Evolutionary conservation across 1,140 invertebrate species (phyloP), one percentile per base, ranked within the genome.

Genomic region (Doryteuthis pealeii): DNA sequence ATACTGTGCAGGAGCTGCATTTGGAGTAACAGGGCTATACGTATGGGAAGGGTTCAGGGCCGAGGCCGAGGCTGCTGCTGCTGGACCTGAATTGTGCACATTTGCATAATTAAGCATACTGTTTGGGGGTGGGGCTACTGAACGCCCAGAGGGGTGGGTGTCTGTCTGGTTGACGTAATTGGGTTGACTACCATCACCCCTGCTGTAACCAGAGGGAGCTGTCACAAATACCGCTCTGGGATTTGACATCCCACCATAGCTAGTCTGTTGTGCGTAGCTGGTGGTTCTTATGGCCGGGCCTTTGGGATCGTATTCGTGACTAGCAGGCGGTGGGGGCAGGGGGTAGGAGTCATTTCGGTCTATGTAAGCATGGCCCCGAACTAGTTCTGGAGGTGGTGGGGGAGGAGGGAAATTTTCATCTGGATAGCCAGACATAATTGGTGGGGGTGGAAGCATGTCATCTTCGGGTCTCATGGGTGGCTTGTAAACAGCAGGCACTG

Each of bases 401-500:
- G 66, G 66, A 30, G 66, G 66, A 18, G 32, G 66, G 66, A 31
- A 68, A 31, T 68, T 33, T 15, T 68, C 66, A 30, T 68, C 66
- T 68, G 66, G n/a, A 32, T 68, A 68, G 10, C 66, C 26, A 12
- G 30, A 30, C 32, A 58, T 28, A 18, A 68, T 18, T 2, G 66
- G 66, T 30, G 66, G 66, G 10, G 66, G 66, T 32, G 66, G 66
- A 12, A 30, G 66, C 4, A 26, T 3, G 58, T 30, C 28, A 8
- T 68, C 66, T 28, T 31, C 30, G 12, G 6, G 6, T 68, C n/a
- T 12, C 10, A 6, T 2, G 10, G 28, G 10, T 32, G 66, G 30
- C 30, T 32, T 68, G 32, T 5, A 68, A 18, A 68, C 66, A 30
- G 66, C 66, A 68, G 66, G 66, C n/a, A 68, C 66, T 68, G 66